Conservation (phyloP, 92 coral and sea anemone species). For the Anthopleura xanthogrammica region DNA sequence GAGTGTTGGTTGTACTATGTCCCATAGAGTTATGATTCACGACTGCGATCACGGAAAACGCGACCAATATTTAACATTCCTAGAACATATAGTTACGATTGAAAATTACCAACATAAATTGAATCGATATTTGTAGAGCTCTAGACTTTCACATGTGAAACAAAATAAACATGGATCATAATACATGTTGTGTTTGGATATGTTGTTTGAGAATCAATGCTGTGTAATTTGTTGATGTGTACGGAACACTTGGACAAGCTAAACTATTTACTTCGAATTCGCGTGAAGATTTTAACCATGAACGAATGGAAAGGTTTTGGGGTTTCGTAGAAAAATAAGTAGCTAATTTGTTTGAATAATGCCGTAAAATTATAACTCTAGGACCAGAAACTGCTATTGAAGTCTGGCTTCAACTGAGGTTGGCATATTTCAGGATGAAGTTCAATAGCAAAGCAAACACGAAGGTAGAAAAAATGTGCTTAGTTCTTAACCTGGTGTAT, state of each 20-base stretch:
- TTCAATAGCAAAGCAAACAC: conserved; percentile 16
- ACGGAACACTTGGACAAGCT: not conserved
- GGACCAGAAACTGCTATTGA: not conserved
- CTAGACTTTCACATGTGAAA: conserved; percentile 2
- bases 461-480: not conserved
- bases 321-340: not conserved
- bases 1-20: conserved; percentile 2
- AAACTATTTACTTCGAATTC: not conserved
- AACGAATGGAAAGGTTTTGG: not conserved
- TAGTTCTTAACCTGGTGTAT: not conserved
- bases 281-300: not conserved
- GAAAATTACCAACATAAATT: conserved; percentile 15
- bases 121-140: conserved; percentile 7
- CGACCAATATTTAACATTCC: conserved; percentile 12
- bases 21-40: conserved; percentile 6
- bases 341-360: not conserved
- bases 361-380: not conserved
- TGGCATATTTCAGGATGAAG: conserved; percentile 9
- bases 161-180: not conserved
- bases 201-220: not conserved
- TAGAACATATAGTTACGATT: conserved; percentile 14
- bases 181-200: not conserved
- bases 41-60: conserved; percentile 18
- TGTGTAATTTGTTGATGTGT: not conserved
- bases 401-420: not conserved